Evolutionary conservation across 2,888 invertebrate species (phyloP).

Genomic region (Drosophila neonasuta): DNA sequence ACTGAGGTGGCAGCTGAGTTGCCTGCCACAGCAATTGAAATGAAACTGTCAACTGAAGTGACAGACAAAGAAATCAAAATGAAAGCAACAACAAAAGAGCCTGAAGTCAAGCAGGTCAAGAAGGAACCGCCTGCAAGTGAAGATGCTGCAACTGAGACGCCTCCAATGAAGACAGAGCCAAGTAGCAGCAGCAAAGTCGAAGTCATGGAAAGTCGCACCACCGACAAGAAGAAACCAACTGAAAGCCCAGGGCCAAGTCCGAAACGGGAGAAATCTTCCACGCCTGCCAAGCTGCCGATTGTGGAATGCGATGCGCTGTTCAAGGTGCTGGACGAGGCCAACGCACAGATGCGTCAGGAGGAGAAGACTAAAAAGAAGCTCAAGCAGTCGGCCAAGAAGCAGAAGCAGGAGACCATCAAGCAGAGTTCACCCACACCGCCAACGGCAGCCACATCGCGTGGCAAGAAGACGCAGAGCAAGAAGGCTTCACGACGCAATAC

Average conservation of each 20-base stretch:
- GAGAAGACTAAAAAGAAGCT: slow-evolving; percentile 58
- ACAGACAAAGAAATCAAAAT: not conserved
- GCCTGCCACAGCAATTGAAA: not conserved
- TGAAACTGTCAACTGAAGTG: not conserved
- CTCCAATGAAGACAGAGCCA: not conserved
- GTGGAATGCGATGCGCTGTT: slow-evolving; percentile 61
- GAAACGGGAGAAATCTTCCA: slow-evolving; percentile 18
- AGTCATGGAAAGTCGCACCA: not conserved
- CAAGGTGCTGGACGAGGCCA: slow-evolving; percentile 57
- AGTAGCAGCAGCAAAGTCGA: not conserved
- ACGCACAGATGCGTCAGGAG: slow-evolving; percentile 45
- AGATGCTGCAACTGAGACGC: not conserved
- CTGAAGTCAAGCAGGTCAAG: not conserved
- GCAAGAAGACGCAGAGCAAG: slow-evolving; percentile 24
- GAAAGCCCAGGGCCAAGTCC: slow-evolving; percentile 8
- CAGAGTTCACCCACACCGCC: slow-evolving; percentile 7
- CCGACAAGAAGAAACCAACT: slow-evolving; percentile 9
- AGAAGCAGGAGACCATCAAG: slow-evolving; percentile 22
- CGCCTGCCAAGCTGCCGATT: slow-evolving; percentile 11
- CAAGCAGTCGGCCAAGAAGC: slow-evolving; percentile 27
- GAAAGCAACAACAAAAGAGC: not conserved
- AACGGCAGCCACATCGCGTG: not conserved
- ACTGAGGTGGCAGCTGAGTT: not conserved
- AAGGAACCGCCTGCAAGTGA: not conserved
- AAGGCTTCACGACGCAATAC: slow-evolving; percentile 28